These are phyloP conservation scores for Lophura nycthemera DNA, from an alignment of 2,113 vertebrate species.

Conservation along the genomic window DNA sequence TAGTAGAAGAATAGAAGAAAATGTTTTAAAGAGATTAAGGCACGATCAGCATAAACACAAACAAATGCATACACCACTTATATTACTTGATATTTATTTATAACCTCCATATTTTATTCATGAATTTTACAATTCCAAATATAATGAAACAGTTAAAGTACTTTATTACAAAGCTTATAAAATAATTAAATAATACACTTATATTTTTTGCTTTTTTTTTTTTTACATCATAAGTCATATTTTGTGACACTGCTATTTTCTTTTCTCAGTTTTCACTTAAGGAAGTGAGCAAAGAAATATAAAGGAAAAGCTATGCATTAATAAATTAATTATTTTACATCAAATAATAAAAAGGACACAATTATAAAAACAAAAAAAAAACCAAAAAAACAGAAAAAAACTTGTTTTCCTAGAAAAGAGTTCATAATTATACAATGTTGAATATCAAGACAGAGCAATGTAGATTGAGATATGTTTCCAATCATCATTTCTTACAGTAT, in stretches of 20 bases:
- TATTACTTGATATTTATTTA: background rate
- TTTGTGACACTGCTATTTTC: constrained; percentile 73
- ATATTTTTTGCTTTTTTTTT: constrained; percentile 70
- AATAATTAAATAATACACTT: constrained; percentile 89
- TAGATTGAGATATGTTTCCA: constrained; percentile 37
- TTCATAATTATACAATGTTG: constrained; percentile 31
- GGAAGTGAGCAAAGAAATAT: constrained; percentile 74
- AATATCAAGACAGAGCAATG: constrained; percentile 13
- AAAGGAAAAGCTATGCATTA: constrained; percentile 80
- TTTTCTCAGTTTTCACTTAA: constrained; percentile 68
- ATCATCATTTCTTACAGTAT: constrained; percentile 50
- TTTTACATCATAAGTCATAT: constrained; percentile 80
- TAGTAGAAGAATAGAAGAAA: background rate
- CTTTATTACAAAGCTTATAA: constrained; percentile 88
- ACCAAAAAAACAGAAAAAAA: background rate
- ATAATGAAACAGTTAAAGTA: constrained; percentile 77
- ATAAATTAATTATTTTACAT: constrained; percentile 87
- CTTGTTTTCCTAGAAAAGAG: constrained; percentile 55
- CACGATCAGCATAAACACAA: background rate
- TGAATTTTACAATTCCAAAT: constrained; percentile 74
- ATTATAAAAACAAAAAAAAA: constrained; percentile 69
- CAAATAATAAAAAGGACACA: constrained; percentile 80
- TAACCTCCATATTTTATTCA: constrained; percentile 61
- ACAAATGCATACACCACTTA: background rate
- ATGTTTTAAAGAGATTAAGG: background rate